Evolutionary conservation across 2,888 invertebrate genomes (phyloP).

Genomic region (Podotricha telesiphe): DNA sequence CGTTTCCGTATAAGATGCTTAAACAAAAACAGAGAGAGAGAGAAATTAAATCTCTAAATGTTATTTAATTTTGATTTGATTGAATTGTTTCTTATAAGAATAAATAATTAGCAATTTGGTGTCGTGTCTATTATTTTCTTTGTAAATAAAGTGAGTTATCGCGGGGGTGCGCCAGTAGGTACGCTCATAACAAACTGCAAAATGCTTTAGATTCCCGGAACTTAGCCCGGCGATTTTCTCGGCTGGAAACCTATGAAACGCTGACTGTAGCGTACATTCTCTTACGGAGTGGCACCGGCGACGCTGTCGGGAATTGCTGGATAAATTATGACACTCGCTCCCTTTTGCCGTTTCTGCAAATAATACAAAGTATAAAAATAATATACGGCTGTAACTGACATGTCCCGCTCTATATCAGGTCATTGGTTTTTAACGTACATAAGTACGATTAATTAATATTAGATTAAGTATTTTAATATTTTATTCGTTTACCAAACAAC

Average conservation of each 20-base stretch:
- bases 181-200: conserved; percentile 76
- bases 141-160: conserved; percentile 71
- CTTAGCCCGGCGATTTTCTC: conserved; percentile 64
- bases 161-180: conserved; percentile 52
- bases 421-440: conserved; percentile 34
- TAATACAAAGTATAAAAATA: conserved; percentile 67
- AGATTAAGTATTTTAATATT: not conserved
- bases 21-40: not conserved
- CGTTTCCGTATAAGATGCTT: not conserved
- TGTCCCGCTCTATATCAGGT: conserved; percentile 55
- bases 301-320: conserved; percentile 77
- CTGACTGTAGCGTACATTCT: conserved; percentile 72
- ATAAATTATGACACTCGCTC: conserved; percentile 75
- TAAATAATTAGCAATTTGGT: conserved; percentile 47
- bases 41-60: too few relatives aligned
- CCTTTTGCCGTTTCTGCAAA: conserved; percentile 74
- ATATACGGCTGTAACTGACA: conserved; percentile 63
- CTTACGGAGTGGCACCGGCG: conserved; percentile 65
- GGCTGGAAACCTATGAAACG: conserved; percentile 75
- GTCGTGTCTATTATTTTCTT: conserved; percentile 62
- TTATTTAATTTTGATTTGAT: not conserved
- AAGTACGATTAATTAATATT: conserved; percentile 20
- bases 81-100: not conserved
- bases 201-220: conserved; percentile 78
- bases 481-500: not conserved